Conservation (phyloP, 2,888 invertebrate genomes). For the Athalia rosae region DNA sequence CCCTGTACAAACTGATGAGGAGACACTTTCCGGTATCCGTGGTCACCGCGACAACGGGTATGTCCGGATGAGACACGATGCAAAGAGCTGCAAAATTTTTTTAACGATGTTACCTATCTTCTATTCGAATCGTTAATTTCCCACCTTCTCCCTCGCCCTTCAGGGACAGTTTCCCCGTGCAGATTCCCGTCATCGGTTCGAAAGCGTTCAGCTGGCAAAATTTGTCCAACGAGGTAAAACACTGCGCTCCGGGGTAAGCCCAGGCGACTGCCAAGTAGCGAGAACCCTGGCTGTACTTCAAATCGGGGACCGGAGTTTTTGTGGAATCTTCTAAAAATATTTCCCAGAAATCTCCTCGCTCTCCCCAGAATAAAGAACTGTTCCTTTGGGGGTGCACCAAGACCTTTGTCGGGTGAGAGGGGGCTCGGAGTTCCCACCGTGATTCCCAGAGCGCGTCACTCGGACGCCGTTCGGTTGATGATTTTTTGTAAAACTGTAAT, state of each 20-base stretch:
- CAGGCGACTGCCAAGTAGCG: conserved; percentile 22
- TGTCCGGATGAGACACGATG: conserved; percentile 53
- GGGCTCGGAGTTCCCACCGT: conserved; percentile 57
- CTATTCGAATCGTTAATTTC: not conserved
- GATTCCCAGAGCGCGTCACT: conserved; percentile 52
- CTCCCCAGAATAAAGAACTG: conserved; percentile 55
- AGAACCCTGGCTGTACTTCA: conserved; percentile 35
- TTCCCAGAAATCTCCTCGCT: conserved; percentile 58
- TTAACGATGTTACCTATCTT: no score
- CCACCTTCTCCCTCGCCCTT: conserved; percentile 60
- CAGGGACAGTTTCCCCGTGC: conserved; percentile 49
- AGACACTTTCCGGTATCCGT: conserved; percentile 59
- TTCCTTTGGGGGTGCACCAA: conserved; percentile 54
- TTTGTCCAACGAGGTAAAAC: conserved; percentile 52
- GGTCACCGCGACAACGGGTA: conserved; percentile 54
- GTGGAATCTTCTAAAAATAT: conserved; percentile 52
- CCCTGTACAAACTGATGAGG: conserved; percentile 50
- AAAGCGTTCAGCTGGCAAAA: conserved; percentile 55
- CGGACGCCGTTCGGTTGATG: conserved; percentile 39
- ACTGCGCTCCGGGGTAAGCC: conserved; percentile 40
- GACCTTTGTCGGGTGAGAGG: conserved; percentile 54
- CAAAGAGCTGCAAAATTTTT: conserved; percentile 52
- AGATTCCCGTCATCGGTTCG: conserved; percentile 54
- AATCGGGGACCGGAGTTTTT: conserved; percentile 47
- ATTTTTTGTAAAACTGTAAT: conserved; percentile 62